phyloP scores from a whole-genome alignment of 2,888 invertebrate species.

The Keiferia lycopersicella region DNA sequence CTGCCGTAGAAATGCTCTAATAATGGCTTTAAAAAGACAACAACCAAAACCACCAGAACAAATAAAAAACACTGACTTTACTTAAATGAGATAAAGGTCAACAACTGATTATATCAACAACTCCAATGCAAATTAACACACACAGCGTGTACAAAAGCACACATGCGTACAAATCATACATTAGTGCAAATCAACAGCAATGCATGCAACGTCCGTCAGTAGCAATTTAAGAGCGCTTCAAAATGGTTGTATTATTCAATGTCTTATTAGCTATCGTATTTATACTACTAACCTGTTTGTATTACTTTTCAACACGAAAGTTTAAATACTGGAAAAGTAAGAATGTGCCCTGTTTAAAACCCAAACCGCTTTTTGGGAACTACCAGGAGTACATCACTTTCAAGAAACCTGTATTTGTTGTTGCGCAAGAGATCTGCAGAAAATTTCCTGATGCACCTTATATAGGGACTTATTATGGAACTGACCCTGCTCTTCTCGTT shows the following conservation, averaged over 20 bases:
- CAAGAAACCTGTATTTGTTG: constrained; percentile 31
- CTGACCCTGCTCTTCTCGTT: constrained; percentile 44
- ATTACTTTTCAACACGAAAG: constrained; percentile 29
- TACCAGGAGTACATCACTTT: constrained; percentile 40
- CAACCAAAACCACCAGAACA: too few relatives aligned
- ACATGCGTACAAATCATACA: not conserved
- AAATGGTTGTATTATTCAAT: not conserved
- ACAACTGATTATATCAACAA: not conserved
- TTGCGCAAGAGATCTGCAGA: constrained; percentile 37
- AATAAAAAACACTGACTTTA: too few relatives aligned
- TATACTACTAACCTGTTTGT: not conserved
- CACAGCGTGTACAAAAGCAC: too few relatives aligned
- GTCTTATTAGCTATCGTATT: not conserved
- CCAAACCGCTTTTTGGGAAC: constrained; percentile 42
- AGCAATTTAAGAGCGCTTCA: not conserved
- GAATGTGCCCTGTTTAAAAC: constrained; percentile 38
- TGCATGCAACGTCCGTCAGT: not conserved
- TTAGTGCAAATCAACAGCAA: not conserved
- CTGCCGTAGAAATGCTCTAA: too few relatives aligned
- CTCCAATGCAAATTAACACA: not conserved
- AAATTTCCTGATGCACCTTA: constrained; percentile 41
- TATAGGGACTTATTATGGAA: constrained; percentile 45
- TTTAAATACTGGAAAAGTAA: constrained; percentile 43
- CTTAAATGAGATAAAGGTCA: not conserved
- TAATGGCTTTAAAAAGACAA: too few relatives aligned